Evolutionary conservation across 2,797 vertebrate species (phyloP).

Genomic region (Parambassis ranga): DNA sequence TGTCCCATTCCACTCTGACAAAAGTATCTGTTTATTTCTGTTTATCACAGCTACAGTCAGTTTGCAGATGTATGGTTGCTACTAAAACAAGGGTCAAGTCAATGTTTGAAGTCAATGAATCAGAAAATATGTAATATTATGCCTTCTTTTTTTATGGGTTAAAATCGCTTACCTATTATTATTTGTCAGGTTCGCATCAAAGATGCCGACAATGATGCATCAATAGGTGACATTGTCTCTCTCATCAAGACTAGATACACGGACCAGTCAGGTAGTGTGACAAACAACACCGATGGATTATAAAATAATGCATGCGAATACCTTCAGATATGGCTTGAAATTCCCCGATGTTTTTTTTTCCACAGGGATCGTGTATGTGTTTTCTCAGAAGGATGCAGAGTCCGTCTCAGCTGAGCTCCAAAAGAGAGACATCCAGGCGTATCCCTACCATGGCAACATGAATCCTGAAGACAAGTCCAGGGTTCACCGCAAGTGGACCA

Average conservation of each 20-base stretch:
- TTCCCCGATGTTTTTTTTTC: neutral
- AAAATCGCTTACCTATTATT: no score
- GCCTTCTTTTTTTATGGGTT: no score
- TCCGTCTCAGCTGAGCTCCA: conserved; percentile 85
- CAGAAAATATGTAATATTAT: no score
- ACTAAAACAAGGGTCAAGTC: no score
- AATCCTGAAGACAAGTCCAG: conserved; percentile 83
- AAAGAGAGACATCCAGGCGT: conserved; percentile 84
- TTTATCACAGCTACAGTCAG: no score
- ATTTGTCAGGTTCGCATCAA: conserved; percentile 87
- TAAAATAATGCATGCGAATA: neutral
- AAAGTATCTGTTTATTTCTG: no score
- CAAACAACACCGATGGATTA: neutral
- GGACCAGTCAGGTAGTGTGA: conserved; percentile 87
- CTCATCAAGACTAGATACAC: conserved; percentile 89
- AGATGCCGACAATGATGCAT: conserved; percentile 78
- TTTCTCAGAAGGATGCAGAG: conserved; percentile 97
- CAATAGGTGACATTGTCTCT: conserved; percentile 84
- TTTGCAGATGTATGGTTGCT: no score
- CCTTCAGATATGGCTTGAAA: no score
- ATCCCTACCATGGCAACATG: conserved; percentile 92
- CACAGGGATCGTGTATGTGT: conserved; percentile 95
- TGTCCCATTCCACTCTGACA: no score
- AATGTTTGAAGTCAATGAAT: no score
- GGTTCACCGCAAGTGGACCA: conserved; percentile 88